Percentiles rank a stretch among this genome's conserved stretches.
Conservation (phyloP, 2,888 invertebrate species). For the Mesorhabditis sp. region DNA sequence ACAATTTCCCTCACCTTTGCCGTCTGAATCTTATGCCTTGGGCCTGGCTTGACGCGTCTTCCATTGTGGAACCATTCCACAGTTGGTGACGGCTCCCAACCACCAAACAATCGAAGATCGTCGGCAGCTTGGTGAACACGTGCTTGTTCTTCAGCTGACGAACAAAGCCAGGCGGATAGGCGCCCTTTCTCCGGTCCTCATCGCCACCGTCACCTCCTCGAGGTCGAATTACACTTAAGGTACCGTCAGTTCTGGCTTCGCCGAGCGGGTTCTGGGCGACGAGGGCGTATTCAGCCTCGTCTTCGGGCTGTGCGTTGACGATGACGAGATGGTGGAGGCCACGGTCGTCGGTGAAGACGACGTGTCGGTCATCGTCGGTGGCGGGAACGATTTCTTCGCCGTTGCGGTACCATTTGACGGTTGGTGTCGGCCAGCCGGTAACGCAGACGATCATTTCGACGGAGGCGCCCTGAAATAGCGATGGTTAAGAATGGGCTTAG, state of each 20-base stretch:
- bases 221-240: constrained; percentile 50
- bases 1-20: background rate
- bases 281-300: constrained; percentile 57
- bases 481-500: background rate
- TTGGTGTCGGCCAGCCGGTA: constrained; percentile 59
- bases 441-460: constrained; percentile 60
- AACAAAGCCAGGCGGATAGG: constrained; percentile 56
- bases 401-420: constrained; percentile 59
- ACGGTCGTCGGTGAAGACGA: constrained; percentile 55
- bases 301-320: constrained; percentile 54
- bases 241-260: constrained; percentile 51
- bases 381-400: constrained; percentile 48
- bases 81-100: constrained; percentile 54
- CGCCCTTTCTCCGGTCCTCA: constrained; percentile 14
- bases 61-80: constrained; percentile 60
- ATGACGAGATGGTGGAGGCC: constrained; percentile 56
- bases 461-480: constrained; percentile 46
- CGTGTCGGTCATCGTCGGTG: constrained; percentile 45
- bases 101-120: constrained; percentile 58
- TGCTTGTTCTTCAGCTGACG: constrained; percentile 58
- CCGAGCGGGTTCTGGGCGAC: constrained; percentile 58
- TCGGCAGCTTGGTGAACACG: constrained; percentile 57
- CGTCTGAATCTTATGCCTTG: constrained; percentile 59
- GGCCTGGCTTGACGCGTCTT: constrained; percentile 60
- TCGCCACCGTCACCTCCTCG: constrained; percentile 28